A percentile compares a stretch with the other conserved stretches of the same genome.
Evolutionary conservation across 1,140 invertebrate species (phyloP).

Genomic region (Anastrepha ludens): DNA sequence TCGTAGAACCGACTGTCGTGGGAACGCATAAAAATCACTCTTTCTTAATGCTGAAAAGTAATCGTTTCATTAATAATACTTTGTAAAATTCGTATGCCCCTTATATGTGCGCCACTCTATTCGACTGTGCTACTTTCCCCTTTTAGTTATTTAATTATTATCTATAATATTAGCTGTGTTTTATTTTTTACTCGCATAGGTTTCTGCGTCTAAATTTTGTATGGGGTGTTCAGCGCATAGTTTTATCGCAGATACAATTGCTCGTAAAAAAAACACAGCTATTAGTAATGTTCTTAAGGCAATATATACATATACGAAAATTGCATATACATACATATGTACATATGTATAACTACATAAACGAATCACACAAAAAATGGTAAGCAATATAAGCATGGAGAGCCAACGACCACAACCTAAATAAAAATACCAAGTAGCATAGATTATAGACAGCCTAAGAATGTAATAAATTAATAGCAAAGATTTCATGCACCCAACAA

Average conservation of each 20-base stretch:
- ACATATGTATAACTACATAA: not conserved
- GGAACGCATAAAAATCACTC: no score
- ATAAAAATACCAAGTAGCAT: not conserved
- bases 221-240: no score
- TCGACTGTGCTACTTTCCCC: slow-evolving; percentile 25
- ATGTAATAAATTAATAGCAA: slow-evolving; percentile 55
- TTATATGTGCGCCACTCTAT: not conserved
- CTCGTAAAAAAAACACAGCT: no score
- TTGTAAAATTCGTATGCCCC: not conserved
- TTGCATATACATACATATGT: not conserved
- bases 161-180: not conserved
- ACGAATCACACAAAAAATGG: not conserved
- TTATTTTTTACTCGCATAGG: no score
- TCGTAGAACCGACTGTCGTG: no score
- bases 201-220: no score
- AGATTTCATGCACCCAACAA: slow-evolving; percentile 52
- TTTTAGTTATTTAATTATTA: slow-evolving; percentile 17
- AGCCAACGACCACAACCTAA: not conserved
- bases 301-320: not conserved
- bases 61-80: not conserved
- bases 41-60: no score
- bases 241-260: no score
- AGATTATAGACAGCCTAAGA: not conserved
- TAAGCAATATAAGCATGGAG: not conserved
- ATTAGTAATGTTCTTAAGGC: slow-evolving; percentile 25